Evolutionary conservation across 2,113 vertebrate genomes (phyloP), one percentile per base, ranked within the genome.

Genomic region (Larimichthys polyactis): DNA sequence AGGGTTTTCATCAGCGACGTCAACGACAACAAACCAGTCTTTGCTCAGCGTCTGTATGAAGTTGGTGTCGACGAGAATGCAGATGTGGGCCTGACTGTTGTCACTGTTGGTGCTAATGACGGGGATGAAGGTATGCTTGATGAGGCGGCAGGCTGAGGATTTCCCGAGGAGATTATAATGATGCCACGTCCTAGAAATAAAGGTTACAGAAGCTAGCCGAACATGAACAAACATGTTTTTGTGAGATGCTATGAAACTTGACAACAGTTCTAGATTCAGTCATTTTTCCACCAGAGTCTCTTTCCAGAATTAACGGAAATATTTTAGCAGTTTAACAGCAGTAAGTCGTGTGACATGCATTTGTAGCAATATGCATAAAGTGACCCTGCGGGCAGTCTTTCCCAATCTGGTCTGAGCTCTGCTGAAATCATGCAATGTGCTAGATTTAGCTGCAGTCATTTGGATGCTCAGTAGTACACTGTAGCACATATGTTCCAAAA

Each of bases 1-100:
- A 95, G 93, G 10, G 70, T 98, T 90, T 96, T 96, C 92, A 94
- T 98, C 95, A 97, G 95, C 5, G 97, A 97, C n/a, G 94, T 97
- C 88, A 97, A 97, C 54, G 97, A 97, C 95, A 98, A 98, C 96
- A 97, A 96, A 78, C 96, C 96, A 0, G 70, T 95, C 73, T 98
- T 97, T 71, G 90, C 94, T 83, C 96, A 95, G 83, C 90, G 93
- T 0, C 90, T 96, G 90, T 97, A 97, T 75, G 95, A 97, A 93
- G 95, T 96, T 4, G 94, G 88, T 24, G 94, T 97, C 17, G 95
- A 95, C 43, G 97, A 98, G 93, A 95, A 97, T 81, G 96, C 95
- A 87, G 96, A 97, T 19, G 95, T 97, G 59, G 96, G 96, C 78
- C 94, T 93, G 16, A 92, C 94, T 79, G 76, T 97, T 84, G 90